Conservation (phyloP, 2,113 vertebrate species). For the Maccullochella peelii region DNA sequence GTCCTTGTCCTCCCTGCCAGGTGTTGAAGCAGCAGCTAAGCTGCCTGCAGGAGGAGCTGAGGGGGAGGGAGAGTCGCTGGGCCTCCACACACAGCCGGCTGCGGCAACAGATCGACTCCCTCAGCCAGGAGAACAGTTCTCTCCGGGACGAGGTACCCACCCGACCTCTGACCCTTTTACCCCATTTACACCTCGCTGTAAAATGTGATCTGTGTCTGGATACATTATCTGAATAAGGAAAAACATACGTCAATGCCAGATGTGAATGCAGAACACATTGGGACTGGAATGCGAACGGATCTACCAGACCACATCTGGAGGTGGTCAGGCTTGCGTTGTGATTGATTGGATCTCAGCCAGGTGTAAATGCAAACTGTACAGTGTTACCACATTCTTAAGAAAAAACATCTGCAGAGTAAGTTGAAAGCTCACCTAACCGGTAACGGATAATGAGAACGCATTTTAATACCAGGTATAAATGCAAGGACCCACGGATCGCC, state of each 20-base stretch:
- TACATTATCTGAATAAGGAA: not conserved
- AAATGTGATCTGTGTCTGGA: not conserved
- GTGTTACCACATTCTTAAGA: no score
- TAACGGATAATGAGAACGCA: no score
- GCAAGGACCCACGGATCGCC: no score
- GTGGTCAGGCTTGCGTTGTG: not conserved
- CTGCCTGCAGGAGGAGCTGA: slow-evolving; percentile 92
- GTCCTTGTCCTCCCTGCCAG: slow-evolving; percentile 68
- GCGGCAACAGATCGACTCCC: slow-evolving; percentile 89
- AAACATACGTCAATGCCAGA: not conserved
- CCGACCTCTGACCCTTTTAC: not conserved
- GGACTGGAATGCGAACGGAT: no score
- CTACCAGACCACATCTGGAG: not conserved
- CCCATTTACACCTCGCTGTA: no score
- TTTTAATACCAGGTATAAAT: not conserved
- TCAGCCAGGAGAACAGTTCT: slow-evolving; percentile 88
- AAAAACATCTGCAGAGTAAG: no score
- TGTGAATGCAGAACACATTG: no score
- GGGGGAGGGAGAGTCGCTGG: slow-evolving; percentile 92
- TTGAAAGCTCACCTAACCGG: not conserved
- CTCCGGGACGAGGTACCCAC: slow-evolving; percentile 86
- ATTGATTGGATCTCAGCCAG: not conserved
- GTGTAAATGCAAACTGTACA: not conserved
- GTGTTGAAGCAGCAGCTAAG: slow-evolving; percentile 90
- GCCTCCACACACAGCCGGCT: slow-evolving; percentile 87